Base-by-base conservation (phyloP, 1,140 invertebrate genomes). In the Drosophila fuyamai region DNA sequence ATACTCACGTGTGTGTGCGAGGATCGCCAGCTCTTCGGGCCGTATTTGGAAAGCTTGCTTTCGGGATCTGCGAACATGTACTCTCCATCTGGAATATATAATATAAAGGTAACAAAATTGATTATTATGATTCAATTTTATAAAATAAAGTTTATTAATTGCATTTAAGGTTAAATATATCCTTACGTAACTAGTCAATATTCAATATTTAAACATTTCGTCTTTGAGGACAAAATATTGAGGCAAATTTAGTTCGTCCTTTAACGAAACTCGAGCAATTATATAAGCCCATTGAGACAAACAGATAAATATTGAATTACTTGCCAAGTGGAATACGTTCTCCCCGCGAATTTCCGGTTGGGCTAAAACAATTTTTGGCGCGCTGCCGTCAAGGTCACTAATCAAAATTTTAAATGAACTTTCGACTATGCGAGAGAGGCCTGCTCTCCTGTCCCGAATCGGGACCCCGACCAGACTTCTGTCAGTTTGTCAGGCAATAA, bases 11-110 rank as follows among this genome's bases (percentile, higher is more conserved):
- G 96, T 88, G 97, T 97, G 93, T 97, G 96, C 62, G 97, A 97
- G 68, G 97, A 97, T 93, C 97, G 96, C 97, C 98, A 98, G 93
- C 96, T 97, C 93, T 98, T 98, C 81, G 97, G 97, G 72, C 97
- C 97, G 94, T 98, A 98, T 94, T 98, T 99, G 88, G 96, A 97
- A 82, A 99, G 94, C 94, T 98, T 99, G 94, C 96, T 97, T 91
- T 98, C 97, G 82, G 96, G 95, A 92, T 98, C 97, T 90, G 98
- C 95, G 93, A 99, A 99, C 63, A 98, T 95, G 93, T 97, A 98
- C 94, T 98, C 98, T 92, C 97, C 97, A 94, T 98, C 97, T 98
- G 94, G 36, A 96, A 96, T 5, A 7, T 5, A 32, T 32, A 32
- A 32, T 7, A 2, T 1, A 0, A 32, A 32, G 5, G 5, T 7